Evolutionary conservation across 2,113 vertebrate genomes (phyloP).

Genomic region (Polypterus bichir): DNA sequence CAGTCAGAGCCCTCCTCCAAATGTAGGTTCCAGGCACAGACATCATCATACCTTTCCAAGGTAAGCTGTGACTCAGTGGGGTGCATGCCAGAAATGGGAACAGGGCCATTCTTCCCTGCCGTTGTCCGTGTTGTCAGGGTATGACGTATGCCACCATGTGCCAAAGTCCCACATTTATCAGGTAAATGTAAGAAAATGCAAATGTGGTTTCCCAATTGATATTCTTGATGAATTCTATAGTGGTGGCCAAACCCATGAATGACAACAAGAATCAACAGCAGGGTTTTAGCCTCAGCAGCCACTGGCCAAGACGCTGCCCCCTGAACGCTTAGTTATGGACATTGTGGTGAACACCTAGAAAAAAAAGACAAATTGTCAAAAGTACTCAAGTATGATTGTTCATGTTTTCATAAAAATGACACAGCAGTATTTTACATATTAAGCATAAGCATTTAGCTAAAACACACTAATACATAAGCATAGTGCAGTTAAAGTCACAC

Average conservation of each 20-base stretch:
- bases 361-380: slow-evolving; percentile 2
- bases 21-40: slow-evolving; percentile 42
- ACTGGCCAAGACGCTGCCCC: slow-evolving; percentile 23
- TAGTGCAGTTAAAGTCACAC: no score
- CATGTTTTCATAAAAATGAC: no score
- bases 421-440: no score
- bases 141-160: neutral
- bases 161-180: neutral
- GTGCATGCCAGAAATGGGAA: neutral
- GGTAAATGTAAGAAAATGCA: neutral
- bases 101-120: slow-evolving; percentile 23
- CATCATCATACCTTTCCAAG: slow-evolving; percentile 33
- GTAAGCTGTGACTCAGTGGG: slow-evolving; percentile 28
- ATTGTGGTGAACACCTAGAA: slow-evolving; percentile 46
- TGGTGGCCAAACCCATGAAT: slow-evolving; percentile 4
- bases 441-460: no score
- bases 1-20: slow-evolving; percentile 39
- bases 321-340: slow-evolving; percentile 40
- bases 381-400: no score
- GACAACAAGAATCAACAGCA: slow-evolving; percentile 31
- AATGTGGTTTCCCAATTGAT: neutral
- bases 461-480: no score
- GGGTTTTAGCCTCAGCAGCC: slow-evolving; percentile 61
- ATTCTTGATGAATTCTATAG: neutral
- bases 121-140: slow-evolving; percentile 28